Base-by-base conservation (phyloP, 2,797 vertebrate species). In the Podargus strigoides region DNA sequence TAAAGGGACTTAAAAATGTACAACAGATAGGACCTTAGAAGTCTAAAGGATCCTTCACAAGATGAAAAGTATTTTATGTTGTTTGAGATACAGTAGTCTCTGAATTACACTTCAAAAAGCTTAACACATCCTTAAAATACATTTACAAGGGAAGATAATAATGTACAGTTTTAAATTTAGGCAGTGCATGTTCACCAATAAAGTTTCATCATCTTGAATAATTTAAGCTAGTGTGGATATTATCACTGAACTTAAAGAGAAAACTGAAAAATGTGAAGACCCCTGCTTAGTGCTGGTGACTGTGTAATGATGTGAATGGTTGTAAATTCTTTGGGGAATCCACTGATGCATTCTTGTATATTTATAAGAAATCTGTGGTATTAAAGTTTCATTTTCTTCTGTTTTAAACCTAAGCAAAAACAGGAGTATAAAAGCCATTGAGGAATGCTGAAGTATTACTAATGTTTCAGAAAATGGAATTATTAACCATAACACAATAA, bases 1-100 rank as follows among this genome's bases (percentile, higher is more conserved):
- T 96, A 97, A 96, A 97, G 93, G 90, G 94, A 96, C 94, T 96
- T 95, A 96, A 95, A 96, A 95, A 96, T 96, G 96, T 97, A 96
- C 90, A 96, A 89, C 91, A 96, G 89, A 96, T 93, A 96, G 95
- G 83, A 96, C 92, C 84, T 96, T 62, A 95, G 94, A 96, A 96
- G 90, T 95, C 87, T 96, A 97, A 96, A 97, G 90, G 56, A 93
- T 94, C 67, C 93, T 96, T 97, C 93, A 93, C 82, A 93, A 95
- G 94, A 96, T 96, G 93, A 96, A 96, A 96, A 95, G 94, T 93
- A 90, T 93, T 96, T 97, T 95, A 96, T 95, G 93, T 95, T 96
- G 89, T 94, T 96, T 96, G 95, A 95, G 90, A 94, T 87, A 97
- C 87, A 94, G 93, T 75, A 93, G 91, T 96, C 87, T 95, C 94